phyloP scores from a whole-genome alignment of 1,140 invertebrate genomes.

The Bombus impatiens region DNA sequence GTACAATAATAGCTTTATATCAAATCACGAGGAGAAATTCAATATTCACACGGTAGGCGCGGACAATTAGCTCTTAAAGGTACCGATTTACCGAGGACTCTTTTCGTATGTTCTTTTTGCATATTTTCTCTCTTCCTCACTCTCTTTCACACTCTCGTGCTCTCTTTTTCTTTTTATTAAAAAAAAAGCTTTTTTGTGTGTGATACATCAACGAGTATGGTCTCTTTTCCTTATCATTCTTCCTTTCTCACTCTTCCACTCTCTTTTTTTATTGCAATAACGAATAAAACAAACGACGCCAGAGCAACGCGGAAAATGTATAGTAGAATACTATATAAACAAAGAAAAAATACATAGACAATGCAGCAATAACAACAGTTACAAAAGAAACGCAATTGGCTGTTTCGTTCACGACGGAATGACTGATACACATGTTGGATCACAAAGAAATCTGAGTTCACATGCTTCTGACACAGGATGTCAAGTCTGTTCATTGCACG shows the following conservation, averaged over 20 bases:
- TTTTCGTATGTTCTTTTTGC: constrained; percentile 36
- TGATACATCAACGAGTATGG: constrained; percentile 25
- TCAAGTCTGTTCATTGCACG: constrained; percentile 27
- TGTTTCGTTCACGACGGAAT: constrained; percentile 58
- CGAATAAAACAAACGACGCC: constrained; percentile 39
- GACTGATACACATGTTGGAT: constrained; percentile 52
- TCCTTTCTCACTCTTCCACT: neutral
- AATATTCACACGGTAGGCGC: constrained; percentile 77
- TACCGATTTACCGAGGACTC: constrained; percentile 66
- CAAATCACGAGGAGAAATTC: constrained; percentile 80
- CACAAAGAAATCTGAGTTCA: constrained; percentile 21
- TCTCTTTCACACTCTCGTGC: no score
- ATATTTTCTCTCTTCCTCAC: neutral
- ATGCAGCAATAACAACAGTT: constrained; percentile 72
- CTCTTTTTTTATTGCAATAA: neutral
- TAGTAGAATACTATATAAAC: constrained; percentile 44
- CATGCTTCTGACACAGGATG: constrained; percentile 14
- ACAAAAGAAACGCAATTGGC: constrained; percentile 61
- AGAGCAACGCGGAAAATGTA: constrained; percentile 57
- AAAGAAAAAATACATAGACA: constrained; percentile 64
- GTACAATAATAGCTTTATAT: constrained; percentile 82
- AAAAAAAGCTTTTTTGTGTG: constrained; percentile 17
- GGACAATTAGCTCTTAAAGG: constrained; percentile 70
- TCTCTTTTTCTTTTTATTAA: neutral
- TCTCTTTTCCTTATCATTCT: constrained; percentile 2